Conservation (phyloP, 2,888 invertebrate genomes). For the Aporophyla nigra region DNA sequence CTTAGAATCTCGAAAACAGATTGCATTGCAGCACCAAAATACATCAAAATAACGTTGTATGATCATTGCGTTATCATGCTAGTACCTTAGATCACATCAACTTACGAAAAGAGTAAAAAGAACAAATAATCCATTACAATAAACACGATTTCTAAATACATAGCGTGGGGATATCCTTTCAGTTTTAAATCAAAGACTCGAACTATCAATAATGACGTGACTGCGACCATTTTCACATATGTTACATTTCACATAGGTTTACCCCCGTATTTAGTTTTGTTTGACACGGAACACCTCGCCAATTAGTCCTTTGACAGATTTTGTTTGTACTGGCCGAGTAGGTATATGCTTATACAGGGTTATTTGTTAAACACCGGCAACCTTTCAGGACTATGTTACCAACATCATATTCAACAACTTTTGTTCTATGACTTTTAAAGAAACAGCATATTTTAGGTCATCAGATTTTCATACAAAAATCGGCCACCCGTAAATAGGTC, state of each 20-base stretch:
- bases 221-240: not conserved
- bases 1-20: not conserved
- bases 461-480: no score
- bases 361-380: no score
- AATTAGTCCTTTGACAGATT: conserved; percentile 48
- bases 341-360: not conserved
- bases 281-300: conserved; percentile 38
- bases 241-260: not conserved
- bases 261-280: conserved; percentile 38
- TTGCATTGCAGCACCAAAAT: not conserved
- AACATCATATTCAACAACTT: no score
- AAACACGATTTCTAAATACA: not conserved
- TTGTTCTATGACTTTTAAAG: no score
- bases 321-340: conserved; percentile 15
- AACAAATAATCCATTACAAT: not conserved
- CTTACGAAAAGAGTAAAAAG: not conserved
- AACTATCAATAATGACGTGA: not conserved
- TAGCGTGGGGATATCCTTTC: not conserved
- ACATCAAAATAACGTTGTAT: not conserved
- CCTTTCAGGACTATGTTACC: no score
- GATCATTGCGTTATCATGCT: not conserved
- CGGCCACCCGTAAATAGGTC: no score
- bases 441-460: no score
- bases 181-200: not conserved
- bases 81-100: not conserved